Base-by-base conservation (phyloP, 2,797 vertebrate genomes). In the Pterois miles region DNA sequence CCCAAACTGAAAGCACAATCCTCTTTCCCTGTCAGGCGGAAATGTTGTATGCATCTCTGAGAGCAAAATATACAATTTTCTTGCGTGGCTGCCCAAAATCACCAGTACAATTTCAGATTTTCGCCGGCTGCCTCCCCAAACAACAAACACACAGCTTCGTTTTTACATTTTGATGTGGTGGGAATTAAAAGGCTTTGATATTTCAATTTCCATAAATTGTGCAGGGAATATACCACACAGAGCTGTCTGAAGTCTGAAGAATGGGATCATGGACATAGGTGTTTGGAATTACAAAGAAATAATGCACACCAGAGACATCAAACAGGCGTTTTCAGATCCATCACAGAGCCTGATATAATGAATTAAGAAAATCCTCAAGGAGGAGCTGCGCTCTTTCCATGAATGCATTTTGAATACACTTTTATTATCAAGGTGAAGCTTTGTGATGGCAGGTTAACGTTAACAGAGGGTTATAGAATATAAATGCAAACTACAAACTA, bases 201-300 rank as follows among this genome's bases (percentile, higher is more conserved):
- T 88, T 91, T 84, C 83, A 84, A 90, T 93, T 92, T 93, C 82
- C 88, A 92, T 92, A 89, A 91, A 93, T 88, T 86, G 88, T 74
- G 68, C 6, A 1, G 88, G 86, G 88, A 90, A 74, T 64, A 81
- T 70, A 71, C 75, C 62, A 77, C 88, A 36, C 81, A 74, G 80
- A 88, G 90, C 80, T 74, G 83, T 90, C 85, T 92, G 87, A 92
- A 91, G 85, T 84, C 40, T 73, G 79, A 79, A 87, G 84, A 91
- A 91, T 64, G 40, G 77, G 76, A 83, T 78, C 79, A 83, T 13
- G 59, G 80, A 84, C 83, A 72, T n/a, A 76, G 69, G 34, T 70
- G 67, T 81, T 88, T 87, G 75, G 58, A 82, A 86, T 87, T 71
- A 78, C 78, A 88, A 87, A 89, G 66, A 86, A 88, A 90, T 72